phyloP scores from a whole-genome alignment of 2,113 vertebrate species.

The Pseudois nayaur region DNA sequence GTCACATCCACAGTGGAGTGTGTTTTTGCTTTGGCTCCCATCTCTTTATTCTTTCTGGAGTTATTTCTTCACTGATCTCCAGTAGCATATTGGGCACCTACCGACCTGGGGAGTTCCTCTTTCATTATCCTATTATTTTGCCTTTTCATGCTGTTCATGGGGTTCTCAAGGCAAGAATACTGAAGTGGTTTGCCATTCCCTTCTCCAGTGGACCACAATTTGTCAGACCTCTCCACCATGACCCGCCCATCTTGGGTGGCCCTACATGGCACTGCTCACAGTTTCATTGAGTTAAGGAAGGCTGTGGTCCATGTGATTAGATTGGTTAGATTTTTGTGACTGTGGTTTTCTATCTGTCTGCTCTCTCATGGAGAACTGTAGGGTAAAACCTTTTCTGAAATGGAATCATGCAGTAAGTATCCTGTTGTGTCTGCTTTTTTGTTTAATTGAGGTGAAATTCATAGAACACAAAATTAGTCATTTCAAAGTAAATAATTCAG shows the following conservation, averaged over 20 bases:
- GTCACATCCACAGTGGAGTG: neutral
- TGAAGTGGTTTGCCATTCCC: neutral
- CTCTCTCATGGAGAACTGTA: neutral
- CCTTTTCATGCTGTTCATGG: neutral
- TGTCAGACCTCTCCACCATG: neutral
- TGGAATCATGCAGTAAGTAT: neutral
- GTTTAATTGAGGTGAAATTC: neutral
- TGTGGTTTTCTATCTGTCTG: neutral
- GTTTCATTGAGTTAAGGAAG: neutral
- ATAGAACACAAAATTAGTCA: neutral
- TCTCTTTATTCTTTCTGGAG: neutral
- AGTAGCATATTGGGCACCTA: neutral
- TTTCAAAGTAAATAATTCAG: neutral
- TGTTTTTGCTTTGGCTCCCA: neutral
- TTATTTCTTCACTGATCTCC: neutral
- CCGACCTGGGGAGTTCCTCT: neutral
- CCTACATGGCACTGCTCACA: neutral
- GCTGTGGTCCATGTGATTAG: neutral
- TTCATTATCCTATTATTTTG: neutral
- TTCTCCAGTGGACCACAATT: neutral
- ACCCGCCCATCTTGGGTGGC: rapidly evolving
- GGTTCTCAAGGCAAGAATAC: neutral
- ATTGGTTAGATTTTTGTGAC: neutral
- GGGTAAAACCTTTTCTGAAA: neutral
- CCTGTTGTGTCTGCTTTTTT: neutral